Evolutionary conservation across 2,113 vertebrate species (phyloP), one percentile per base, ranked within the genome.

Genomic region (Choloepus hoffmanni): DNA sequence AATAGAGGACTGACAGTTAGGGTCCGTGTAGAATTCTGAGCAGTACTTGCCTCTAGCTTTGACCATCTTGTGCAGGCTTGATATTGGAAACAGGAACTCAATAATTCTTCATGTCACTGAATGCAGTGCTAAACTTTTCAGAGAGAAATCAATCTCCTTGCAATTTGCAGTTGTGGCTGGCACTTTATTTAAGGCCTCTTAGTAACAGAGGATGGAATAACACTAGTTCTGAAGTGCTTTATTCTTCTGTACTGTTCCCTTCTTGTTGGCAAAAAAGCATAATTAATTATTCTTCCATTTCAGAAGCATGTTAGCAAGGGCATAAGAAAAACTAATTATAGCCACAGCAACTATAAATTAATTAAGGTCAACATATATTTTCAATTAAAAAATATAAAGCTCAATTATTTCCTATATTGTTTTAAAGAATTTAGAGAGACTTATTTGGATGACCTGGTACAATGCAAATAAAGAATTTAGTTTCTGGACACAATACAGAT

Each of bases 111-210:
- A 43, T 43, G 16, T 94, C 43, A 60, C 60, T 77, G n/a, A 76
- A 8, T 40, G 19, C 18, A 50, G 45, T 53, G 28, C 55, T 89
- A 76, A 85, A 85, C 33, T 89, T 97, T 82, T n/a, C 30, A 93
- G 68, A 81, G 53, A 89, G 62, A 36, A 36, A 72, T 91, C 90
- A 70, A 43, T 96, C 67, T 89, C 85, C 23, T 94, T 94, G 45
- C 65, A 92, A 36, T 93, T 74, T 95, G 11, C 40, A 76, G 73
- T 62, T 65, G 48, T 85, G 73, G 24, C 11, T 91, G 72, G 73
- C 36, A 92, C 55, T 94, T 91, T 58, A 74, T 36, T 58, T 92
- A 74, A 70, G 55, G 76, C 62, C 58, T 79, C 18, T 50, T 84
- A n/a, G 79, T 81, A 50, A 94, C 33, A 86, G 30, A 85, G 50